Evolutionary conservation across 2,113 vertebrate species (phyloP).

Genomic region (Sus scrofa): T2T-Sscrofa CM000828.6:75545001-75545500

Average conservation of each 20-base stretch:
- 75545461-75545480: rapidly evolving
- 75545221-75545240: rapidly evolving
- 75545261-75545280: not conserved
- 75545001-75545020: slow-evolving; percentile 56
- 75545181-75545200: slow-evolving; percentile 36
- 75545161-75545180: slow-evolving; percentile 59
- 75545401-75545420: not conserved
- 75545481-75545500: rapidly evolving
- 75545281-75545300: rapidly evolving
- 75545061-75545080: slow-evolving; percentile 78
- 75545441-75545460: too few relatives aligned
- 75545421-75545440: not conserved
- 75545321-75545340: rapidly evolving
- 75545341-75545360: not conserved
- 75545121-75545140: slow-evolving; percentile 80
- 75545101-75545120: slow-evolving; percentile 77
- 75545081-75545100: slow-evolving; percentile 70
- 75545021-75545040: slow-evolving; percentile 54
- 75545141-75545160: slow-evolving; percentile 77
- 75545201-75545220: rapidly evolving
- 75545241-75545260: rapidly evolving
- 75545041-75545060: slow-evolving; percentile 69
- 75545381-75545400: rapidly evolving
- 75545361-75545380: too few relatives aligned
- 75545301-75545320: rapidly evolving